Evolutionary conservation across 2,888 invertebrate species (phyloP), one percentile per base, ranked within the genome.

Genomic region (Campoletis raptor): DNA sequence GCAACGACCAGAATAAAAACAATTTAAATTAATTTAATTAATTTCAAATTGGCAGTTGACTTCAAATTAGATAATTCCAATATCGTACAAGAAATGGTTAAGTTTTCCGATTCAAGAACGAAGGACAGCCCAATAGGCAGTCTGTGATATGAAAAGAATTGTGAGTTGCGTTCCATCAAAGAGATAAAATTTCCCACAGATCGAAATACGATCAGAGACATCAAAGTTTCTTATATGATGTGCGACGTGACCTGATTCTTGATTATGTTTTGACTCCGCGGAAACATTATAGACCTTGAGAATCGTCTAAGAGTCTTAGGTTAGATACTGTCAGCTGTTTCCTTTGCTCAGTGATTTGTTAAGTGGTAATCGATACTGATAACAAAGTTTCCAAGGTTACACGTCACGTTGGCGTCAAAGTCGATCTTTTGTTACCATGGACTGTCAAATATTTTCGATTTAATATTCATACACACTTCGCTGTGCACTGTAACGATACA

Each of bases 381-480:
- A 83, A 77, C 70, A 12, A 67, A 57, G 57, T 42, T 76, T 70
- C 57, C 69, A 45, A 64, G n/a, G 52, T 36, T 18, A 36, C 61
- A 24, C 45, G 7, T 21, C 9, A 76, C 76, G 21, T 30, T 45
- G 15, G 15, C 42, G 54, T 45, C 45, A 36, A n/a, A 18, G 36
- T 54, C 40, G 57, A 57, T 30, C 37, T 72, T 70, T 83, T 78
- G 37, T 37, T 21, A 45, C 54, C 52, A 83, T 72, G 45, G 57
- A 21, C 45, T 61, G 48, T 76, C 48, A 72, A 78, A 83, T 64
- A 61, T 64, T 76, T 57, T 48, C 78, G 64, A 77, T 48, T 42
- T 24, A 42, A 37, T 40, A 48, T 70, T 18, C 36, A 48, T 36
- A 37, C 48, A 48, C 37, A 45, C 48, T 42, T 74, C 18, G 45